These are phyloP conservation scores for Ptychodera flava DNA, from an alignment of 35 echinoderm and acorn worm genomes.

Conservation along the genomic window DNA sequence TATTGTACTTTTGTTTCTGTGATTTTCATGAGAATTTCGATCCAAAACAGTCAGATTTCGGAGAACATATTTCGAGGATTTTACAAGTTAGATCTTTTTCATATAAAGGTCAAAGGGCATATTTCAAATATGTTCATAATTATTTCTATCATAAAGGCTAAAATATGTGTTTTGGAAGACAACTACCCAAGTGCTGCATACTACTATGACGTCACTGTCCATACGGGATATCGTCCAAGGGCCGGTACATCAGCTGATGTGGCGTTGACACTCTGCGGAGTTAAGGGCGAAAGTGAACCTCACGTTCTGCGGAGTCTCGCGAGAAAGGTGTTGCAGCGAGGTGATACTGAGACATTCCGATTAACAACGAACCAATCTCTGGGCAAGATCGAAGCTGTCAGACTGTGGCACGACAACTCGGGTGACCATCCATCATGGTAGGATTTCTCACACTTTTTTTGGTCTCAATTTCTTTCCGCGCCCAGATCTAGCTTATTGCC, in stretches of 20 bases:
- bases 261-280: constrained; percentile 68
- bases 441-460: not conserved
- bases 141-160: constrained; percentile 26
- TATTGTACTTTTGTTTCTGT: too few relatives aligned
- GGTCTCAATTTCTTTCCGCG: not conserved
- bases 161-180: constrained; percentile 52
- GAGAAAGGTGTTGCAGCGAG: constrained; percentile 39
- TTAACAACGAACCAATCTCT: constrained; percentile 54
- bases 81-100: too few relatives aligned
- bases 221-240: constrained; percentile 67
- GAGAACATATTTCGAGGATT: too few relatives aligned
- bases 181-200: constrained; percentile 58
- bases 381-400: constrained; percentile 41
- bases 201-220: constrained; percentile 76
- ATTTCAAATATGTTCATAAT: too few relatives aligned
- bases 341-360: constrained; percentile 68
- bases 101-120: too few relatives aligned
- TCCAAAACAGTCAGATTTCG: too few relatives aligned
- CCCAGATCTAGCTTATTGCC: not conserved
- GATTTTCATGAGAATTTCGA: too few relatives aligned
- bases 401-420: constrained; percentile 93
- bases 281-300: constrained; percentile 51
- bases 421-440: constrained; percentile 67
- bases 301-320: constrained; percentile 50
- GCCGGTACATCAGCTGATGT: constrained; percentile 71